Evolutionary conservation across 1,140 invertebrate species (phyloP), one percentile per base, ranked within the genome.

Genomic region (Drosophila miranda): DNA sequence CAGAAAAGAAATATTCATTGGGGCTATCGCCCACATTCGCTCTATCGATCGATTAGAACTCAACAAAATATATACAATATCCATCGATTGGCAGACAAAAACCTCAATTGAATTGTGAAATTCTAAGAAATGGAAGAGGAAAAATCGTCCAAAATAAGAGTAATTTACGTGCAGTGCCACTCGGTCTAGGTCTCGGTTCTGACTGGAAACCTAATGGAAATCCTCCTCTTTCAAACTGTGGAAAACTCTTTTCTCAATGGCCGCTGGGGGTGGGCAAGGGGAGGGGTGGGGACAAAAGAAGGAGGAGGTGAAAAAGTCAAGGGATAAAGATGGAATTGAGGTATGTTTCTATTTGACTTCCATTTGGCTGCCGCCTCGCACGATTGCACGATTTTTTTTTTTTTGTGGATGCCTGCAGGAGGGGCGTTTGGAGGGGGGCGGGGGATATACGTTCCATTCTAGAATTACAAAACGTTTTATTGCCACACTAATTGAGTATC

Each of bases 401-500:
- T 21, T 70, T 70, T 60, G 42, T 34, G 45, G 46, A 26, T 21
- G 41, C 41, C 11, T 11, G 34, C n/a, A 23, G 21, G 13, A 9
- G n/a, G 6, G 2, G 28, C 7, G 19, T 34, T 26, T 16, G 16
- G 16, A 16, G 16, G 1, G 16, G 16, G 16, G 16, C 16, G 23
- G 23, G 23, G 23, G 56, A 23, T 63, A 43, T 48, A 34, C 16
- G 68, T 74, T 56, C 53, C 74, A 64, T 50, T 62, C 70, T 83
- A 57, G 69, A 78, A 83, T 82, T 82, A 82, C 79, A 78, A 63
- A 61, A 63, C 69, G 66, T 72, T 81, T 84, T 83, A 83, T 84
- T 84, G 80, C 72, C 58, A 49, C 76, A 83, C 80, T 83, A 84
- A 83, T 84, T 79, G 80, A 84, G 76, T 79, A 84, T 84, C 67